Evolutionary conservation across 2,797 vertebrate species (phyloP), one percentile per base, ranked within the genome.

Genomic region (Arrhamphus sclerolepis): DNA sequence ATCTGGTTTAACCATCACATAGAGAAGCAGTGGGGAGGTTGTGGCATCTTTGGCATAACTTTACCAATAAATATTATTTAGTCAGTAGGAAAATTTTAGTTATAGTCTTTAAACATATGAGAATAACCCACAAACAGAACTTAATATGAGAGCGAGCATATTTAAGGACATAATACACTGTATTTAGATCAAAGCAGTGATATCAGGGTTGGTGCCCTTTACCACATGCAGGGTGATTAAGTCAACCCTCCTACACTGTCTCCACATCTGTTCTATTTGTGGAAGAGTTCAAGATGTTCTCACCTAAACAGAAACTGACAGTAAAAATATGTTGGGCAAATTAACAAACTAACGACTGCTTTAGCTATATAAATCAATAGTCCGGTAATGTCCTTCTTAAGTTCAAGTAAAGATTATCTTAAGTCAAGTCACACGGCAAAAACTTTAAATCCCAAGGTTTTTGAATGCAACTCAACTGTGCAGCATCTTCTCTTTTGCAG

Each of bases 1-100:
- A 80, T 77, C 72, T 78, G 72, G 50, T 41, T 66, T 60, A 62
- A 55, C 49, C 50, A 57, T 73, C 11, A 55, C 50, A 47, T 8
- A 18, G 40, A 63, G 21, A 67, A 57, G 40, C 19, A 28, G 68
- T 0, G 17, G 58, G 49, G 46, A 61, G n/a, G 9, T 52, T 61
- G 43, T 72, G 60, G 43, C 51, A 72, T 67, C 14, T 46, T 13
- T 49, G 58, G 61, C 16, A 20, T 68, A 70, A 58, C 41, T 56
- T 49, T 19, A 65, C 41, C 22, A 55, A 54, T 59, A 70, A 57
- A 46, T 48, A 49, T 18, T 21, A 64, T 38, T 56, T 21, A 47
- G 19, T 39, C 3, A 34, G 20, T 34, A 19, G 44, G n/a, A 48
- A 7, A 44, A 41, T 51, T 40, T 50, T 55, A 18, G 28, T 22